Evolutionary conservation across 2,888 invertebrate species (phyloP), one percentile per base, ranked within the genome.

Genomic region (Drosophila bunnanda): DNA sequence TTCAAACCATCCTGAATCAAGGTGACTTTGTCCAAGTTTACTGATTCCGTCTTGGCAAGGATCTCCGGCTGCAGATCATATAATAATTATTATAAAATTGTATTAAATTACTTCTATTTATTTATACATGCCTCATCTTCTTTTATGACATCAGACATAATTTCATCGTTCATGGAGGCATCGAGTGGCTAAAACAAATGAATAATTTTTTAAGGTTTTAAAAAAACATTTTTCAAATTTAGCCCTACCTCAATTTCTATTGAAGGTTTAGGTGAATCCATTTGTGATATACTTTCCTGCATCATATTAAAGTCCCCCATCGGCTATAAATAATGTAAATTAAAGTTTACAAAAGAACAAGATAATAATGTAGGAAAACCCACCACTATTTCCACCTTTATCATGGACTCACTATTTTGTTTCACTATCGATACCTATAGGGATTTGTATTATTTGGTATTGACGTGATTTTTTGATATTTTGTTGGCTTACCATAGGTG

Each of bases 331-430:
- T 13, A 25, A 25, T 13, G 1, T 9, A 9, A 8, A 9, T 17
- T 9, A 8, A 25, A 34, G 32, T 3, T 9, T 10, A n/a, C 2
- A 57, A 22, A 9, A 1, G 9, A 12, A 5, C 12, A 13, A 9
- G 10, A 25, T 15, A 34, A 0, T 17, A 28, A 8, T 32, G 2
- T 15, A 1, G 15, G 4, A 10, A 28, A 52, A 36, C 52, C 4
- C 8, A 58, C 53, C 36, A 52, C 58, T 6, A 57, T 57, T 17
- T 57, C 52, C 5, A 57, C 15, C 15, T 34, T 52, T 2, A 53
- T 57, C 2, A 15, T 57, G 5, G 53, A 20, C 36, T 36, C 57
- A 10, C 0, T 5, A 20, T 50, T 17, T 20, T 13, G 13, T 13
- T 20, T 4, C 2, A 5, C 4, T 1, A 13, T 0, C 17, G 8